Percentiles rank a stretch among this genome's conserved stretches.
Evolutionary conservation across 2,797 vertebrate genomes (phyloP).

Genomic region (Poeciliopsis turneri): DNA sequence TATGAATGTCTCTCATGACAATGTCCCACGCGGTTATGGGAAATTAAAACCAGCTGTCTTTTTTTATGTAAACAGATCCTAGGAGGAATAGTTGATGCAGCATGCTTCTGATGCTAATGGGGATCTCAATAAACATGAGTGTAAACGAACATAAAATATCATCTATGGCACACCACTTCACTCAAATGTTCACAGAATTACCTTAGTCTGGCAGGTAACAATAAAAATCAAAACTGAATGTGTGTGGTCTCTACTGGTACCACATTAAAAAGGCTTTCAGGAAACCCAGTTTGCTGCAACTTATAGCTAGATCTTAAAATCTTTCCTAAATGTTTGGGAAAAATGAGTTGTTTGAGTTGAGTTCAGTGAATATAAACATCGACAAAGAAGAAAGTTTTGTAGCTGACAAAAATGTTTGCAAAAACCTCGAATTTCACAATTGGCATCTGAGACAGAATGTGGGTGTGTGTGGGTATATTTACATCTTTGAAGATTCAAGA

Average conservation of each 20-base stretch:
- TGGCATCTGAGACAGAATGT: background rate
- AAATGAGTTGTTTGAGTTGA: background rate
- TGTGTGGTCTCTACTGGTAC: background rate
- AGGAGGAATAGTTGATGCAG: too few species aligned
- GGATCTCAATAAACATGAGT: too few species aligned
- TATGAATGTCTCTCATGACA: background rate
- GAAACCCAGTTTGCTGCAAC: background rate
- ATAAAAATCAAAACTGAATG: background rate
- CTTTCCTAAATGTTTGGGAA: background rate
- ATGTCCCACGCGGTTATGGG: background rate
- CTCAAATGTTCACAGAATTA: background rate
- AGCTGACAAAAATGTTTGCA: background rate
- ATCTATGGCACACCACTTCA: background rate
- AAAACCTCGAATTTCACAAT: background rate
- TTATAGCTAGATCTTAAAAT: background rate
- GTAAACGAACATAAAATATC: too few species aligned
- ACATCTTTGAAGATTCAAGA: background rate
- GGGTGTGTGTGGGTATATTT: background rate
- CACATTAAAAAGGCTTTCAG: background rate
- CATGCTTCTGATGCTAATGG: too few species aligned
- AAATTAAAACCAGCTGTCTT: background rate
- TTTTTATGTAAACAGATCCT: too few species aligned
- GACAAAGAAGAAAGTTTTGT: background rate
- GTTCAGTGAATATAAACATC: background rate
- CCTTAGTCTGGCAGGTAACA: background rate